Conservation (phyloP, 2,113 vertebrate genomes). For the Catharus fuscescens region DNA sequence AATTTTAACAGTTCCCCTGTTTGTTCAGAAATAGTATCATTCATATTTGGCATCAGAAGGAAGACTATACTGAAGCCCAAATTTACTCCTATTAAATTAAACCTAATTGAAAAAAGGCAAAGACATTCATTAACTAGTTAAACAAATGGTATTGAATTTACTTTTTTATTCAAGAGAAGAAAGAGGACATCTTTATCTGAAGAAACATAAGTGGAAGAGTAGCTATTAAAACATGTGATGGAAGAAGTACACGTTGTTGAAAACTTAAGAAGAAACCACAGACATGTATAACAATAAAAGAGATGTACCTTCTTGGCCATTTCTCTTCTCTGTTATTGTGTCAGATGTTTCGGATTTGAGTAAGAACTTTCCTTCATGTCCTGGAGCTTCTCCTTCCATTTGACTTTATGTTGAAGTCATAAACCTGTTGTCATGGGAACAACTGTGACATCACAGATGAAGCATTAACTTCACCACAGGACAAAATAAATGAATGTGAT, state of each 20-base stretch:
- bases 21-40: slow-evolving; percentile 56
- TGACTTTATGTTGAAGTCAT: slow-evolving; percentile 52
- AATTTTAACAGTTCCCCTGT: slow-evolving; percentile 39
- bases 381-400: slow-evolving; percentile 31
- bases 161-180: slow-evolving; percentile 46
- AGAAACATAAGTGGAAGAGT: not conserved
- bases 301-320: slow-evolving; percentile 36
- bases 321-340: slow-evolving; percentile 16
- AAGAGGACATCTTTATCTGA: slow-evolving; percentile 17
- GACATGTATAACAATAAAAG: slow-evolving; percentile 31
- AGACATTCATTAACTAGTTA: slow-evolving; percentile 36
- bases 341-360: slow-evolving; percentile 54
- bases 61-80: slow-evolving; percentile 34
- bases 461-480: slow-evolving; percentile 54
- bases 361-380: slow-evolving; percentile 29
- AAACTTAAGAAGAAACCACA: slow-evolving; percentile 48
- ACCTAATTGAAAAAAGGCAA: slow-evolving; percentile 60
- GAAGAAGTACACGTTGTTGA: not conserved
- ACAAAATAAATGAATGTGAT: slow-evolving; percentile 52
- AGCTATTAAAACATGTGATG: slow-evolving; percentile 13
- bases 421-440: slow-evolving; percentile 46
- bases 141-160: slow-evolving; percentile 34
- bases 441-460: slow-evolving; percentile 46
- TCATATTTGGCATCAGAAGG: slow-evolving; percentile 44
- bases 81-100: slow-evolving; percentile 64